phyloP scores from a whole-genome alignment of 2,797 vertebrate genomes.

The Enteromius treurensis region DNA sequence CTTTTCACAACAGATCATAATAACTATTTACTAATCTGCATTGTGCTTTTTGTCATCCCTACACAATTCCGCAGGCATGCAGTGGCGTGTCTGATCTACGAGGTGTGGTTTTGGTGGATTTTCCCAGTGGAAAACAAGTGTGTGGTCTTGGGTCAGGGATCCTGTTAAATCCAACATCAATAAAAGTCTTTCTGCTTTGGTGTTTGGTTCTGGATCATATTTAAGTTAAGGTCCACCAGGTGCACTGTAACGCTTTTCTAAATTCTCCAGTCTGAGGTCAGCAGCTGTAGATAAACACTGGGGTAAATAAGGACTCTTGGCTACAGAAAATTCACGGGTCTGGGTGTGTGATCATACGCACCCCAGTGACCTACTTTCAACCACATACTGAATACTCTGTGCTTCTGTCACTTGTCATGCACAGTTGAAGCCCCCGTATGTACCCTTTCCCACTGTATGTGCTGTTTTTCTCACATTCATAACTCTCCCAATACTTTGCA shows the following conservation, averaged over 20 bases:
- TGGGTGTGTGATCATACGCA: slow-evolving; percentile 5
- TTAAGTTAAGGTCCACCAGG: slow-evolving; percentile 21
- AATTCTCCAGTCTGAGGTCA: slow-evolving; percentile 39
- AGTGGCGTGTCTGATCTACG: slow-evolving; percentile 33
- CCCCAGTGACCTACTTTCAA: slow-evolving; percentile 29
- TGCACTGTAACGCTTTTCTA: slow-evolving; percentile 31
- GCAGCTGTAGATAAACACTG: slow-evolving; percentile 23
- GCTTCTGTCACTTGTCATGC: slow-evolving; percentile 18
- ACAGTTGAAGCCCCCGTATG: slow-evolving; percentile 23
- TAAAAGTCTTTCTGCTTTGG: not conserved
- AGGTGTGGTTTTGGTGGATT: slow-evolving; percentile 33
- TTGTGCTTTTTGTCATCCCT: not conserved
- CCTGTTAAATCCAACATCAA: not conserved
- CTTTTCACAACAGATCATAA: slow-evolving; percentile 32
- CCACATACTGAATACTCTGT: slow-evolving; percentile 26
- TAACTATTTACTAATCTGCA: slow-evolving; percentile 31
- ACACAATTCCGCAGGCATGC: slow-evolving; percentile 12
- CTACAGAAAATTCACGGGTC: slow-evolving; percentile 9
- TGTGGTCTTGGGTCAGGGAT: slow-evolving; percentile 17
- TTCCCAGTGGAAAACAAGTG: slow-evolving; percentile 37
- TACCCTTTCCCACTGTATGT: not conserved
- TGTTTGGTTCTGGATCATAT: slow-evolving; percentile 30
- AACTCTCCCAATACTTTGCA: not conserved
- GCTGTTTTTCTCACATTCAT: not conserved
- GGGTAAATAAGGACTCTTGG: slow-evolving; percentile 10